A percentile compares a stretch with the other conserved stretches of the same genome.
phyloP scores from a whole-genome alignment of 2,113 vertebrate species.

The Solea senegalensis region DNA sequence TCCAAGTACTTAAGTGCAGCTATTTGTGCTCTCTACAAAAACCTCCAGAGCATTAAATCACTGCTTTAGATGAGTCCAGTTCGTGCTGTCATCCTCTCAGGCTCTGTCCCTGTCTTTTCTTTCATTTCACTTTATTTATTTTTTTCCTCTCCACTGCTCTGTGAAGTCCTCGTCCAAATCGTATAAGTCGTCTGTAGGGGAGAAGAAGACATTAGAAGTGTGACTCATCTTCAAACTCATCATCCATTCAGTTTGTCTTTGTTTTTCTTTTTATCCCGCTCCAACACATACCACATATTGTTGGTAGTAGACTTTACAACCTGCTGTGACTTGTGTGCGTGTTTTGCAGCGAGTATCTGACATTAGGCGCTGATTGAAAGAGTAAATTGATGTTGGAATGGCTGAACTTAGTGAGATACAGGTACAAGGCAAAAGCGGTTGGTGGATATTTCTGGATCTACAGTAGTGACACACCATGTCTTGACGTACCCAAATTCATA shows the following conservation, averaged over 20 bases:
- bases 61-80: constrained; percentile 38
- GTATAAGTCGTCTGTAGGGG: background rate
- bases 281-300: constrained; percentile 26
- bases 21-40: constrained; percentile 51
- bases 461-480: background rate
- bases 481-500: constrained; percentile 15
- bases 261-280: constrained; percentile 32
- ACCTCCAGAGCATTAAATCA: constrained; percentile 44
- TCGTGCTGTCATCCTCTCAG: background rate
- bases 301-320: constrained; percentile 18
- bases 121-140: background rate
- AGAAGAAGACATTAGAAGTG: background rate
- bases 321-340: background rate
- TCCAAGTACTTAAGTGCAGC: constrained; percentile 60
- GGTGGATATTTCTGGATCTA: constrained; percentile 20
- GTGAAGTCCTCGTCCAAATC: background rate
- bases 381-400: background rate
- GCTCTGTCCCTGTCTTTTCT: constrained; percentile 7
- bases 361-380: constrained; percentile 28
- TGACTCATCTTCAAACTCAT: constrained; percentile 20
- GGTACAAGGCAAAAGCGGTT: constrained; percentile 1
- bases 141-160: background rate
- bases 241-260: constrained; percentile 25
- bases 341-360: background rate
- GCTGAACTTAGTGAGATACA: constrained; percentile 6